Base-by-base conservation (phyloP, 2,888 invertebrate species). In the Drosophila borborema region DNA sequence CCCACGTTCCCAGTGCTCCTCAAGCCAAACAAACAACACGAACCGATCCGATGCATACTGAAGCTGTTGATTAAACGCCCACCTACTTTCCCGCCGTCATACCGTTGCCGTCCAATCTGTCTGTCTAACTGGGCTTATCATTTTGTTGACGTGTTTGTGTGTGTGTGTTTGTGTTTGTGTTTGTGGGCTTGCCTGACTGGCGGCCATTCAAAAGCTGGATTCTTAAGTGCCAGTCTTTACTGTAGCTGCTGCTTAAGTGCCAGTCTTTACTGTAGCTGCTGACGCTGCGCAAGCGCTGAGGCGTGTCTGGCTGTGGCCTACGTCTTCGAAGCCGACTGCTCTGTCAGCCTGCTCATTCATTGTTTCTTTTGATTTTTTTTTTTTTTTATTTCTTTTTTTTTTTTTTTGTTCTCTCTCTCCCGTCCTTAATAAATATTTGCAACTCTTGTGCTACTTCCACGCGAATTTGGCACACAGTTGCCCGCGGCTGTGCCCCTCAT, bases 61-160 rank as follows among this genome's bases (percentile, higher is more conserved):
- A 36, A 56, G 56, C 51, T 66, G 75, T 61, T 80, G 80, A 82
- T 77, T 82, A 72, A 72, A 83, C 81, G 84, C 84, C 82, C 84
- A 82, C 78, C 81, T 83, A 83, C 81, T 80, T 82, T 82, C 80
- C 75, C 65, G 66, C 14, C 53, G 43, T 64, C 60, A 64, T 40
- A 48, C 66, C 40, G 51, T 40, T 34, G 34, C 71, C 58, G 59
- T 64, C 51, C 72, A 43, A 40, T 64, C 72, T 63, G 61, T 71
- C 72, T 66, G 64, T 59, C 77, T 82, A 74, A 80, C 71, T 73
- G 81, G 72, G 74, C 83, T 81, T 81, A 81, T 82, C 83, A 80
- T 66, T 66, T 80, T 45, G 63, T 16, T 40, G 54, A 64, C 16
- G 46, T 46, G 48, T 48, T 2, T 40, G 6, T 40, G n/a, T n/a